These are phyloP conservation scores for Cherax destructor DNA, from an alignment of 1,140 invertebrate species.

Conservation along the genomic window DNA sequence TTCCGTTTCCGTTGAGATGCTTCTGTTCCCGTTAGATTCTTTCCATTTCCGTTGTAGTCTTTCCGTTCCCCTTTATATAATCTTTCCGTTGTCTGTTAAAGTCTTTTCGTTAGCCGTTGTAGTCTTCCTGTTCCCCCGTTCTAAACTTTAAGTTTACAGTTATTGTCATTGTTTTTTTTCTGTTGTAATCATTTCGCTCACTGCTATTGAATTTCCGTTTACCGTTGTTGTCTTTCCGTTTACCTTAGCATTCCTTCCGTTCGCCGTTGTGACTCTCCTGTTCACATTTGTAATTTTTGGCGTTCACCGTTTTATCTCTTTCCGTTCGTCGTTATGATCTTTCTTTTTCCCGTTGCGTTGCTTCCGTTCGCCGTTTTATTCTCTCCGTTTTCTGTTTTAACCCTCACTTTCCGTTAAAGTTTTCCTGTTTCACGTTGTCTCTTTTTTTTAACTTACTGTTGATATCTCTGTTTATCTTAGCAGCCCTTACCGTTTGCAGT, in stretches of 20 bases:
- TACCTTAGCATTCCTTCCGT: background rate
- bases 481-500: too few species aligned
- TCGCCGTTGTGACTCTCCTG: too few species aligned
- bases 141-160: background rate
- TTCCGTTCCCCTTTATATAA: background rate
- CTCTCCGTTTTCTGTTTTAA: background rate
- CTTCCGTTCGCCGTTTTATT: background rate
- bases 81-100: background rate
- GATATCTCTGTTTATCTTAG: too few species aligned
- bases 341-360: background rate
- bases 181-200: background rate
- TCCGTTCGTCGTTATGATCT: background rate
- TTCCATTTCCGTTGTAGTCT: background rate
- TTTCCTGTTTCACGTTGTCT: too few species aligned
- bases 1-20: too few species aligned
- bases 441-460: too few species aligned
- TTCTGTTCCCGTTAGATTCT: too few species aligned
- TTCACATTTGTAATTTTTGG: too few species aligned
- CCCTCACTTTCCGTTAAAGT: background rate
- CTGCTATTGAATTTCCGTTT: background rate
- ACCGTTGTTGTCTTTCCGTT: background rate
- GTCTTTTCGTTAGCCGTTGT: background rate
- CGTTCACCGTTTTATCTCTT: too few species aligned
- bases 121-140: background rate
- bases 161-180: background rate